Evolutionary conservation across 2,797 vertebrate genomes (phyloP).

Genomic region (Pteronotus mesoamericanus): DNA sequence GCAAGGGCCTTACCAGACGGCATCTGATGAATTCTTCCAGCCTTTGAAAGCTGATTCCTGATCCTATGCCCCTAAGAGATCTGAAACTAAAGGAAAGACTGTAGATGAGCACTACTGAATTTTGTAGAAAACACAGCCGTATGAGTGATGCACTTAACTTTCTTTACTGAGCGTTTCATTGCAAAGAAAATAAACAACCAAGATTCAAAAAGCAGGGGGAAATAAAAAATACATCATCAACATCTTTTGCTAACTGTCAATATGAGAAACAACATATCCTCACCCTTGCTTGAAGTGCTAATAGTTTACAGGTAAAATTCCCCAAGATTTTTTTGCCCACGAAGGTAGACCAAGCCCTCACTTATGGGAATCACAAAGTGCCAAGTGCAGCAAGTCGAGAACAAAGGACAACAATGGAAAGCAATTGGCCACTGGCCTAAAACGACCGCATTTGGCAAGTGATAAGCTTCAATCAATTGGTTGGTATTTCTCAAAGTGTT

Average conservation of each 20-base stretch:
- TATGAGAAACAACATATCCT: background rate
- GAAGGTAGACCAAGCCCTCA: background rate
- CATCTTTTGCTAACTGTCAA: background rate
- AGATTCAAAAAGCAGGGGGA: background rate
- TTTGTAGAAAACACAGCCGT: constrained; percentile 29
- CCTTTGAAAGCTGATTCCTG: constrained; percentile 51
- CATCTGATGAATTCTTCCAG: constrained; percentile 39
- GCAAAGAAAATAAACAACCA: background rate
- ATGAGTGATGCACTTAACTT: background rate
- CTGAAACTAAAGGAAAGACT: constrained; percentile 40
- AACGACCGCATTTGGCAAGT: background rate
- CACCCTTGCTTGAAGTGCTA: background rate
- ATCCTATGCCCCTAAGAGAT: constrained; percentile 18
- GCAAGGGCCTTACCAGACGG: constrained; percentile 31
- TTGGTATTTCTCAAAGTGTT: background rate
- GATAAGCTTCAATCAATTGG: background rate
- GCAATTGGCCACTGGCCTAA: background rate
- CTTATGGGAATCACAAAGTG: background rate
- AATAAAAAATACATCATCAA: background rate
- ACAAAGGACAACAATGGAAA: background rate
- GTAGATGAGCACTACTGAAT: constrained; percentile 32
- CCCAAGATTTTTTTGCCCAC: background rate
- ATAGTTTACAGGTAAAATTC: background rate
- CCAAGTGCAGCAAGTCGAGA: background rate
- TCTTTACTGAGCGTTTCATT: constrained; percentile 23